Base-by-base conservation (phyloP, 2,888 invertebrate genomes). In the Melieria crassipennis region DNA sequence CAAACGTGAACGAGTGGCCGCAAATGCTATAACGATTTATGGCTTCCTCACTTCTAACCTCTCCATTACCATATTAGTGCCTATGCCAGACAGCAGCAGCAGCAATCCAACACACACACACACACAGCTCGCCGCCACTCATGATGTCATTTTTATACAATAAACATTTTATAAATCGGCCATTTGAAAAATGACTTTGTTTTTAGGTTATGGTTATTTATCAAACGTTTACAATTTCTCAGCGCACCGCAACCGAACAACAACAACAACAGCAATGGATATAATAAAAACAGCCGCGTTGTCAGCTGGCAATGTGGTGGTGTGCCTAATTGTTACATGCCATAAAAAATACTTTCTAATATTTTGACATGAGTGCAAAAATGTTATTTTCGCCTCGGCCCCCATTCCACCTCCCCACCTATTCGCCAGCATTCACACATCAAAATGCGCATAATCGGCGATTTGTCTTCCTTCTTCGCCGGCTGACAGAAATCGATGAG, bases 321-420 rank as follows among this genome's bases (percentile, higher is more conserved):
- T 42, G 58, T 13, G 58, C 48, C 67, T 71, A 71, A 71, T 71
- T 71, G 52, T 67, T 67, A 52, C 60, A 64, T 63, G 66, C 71
- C 71, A 67, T 47, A 66, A 56, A 62, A 72, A 62, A 67, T 65
- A 71, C 75, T 75, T 73, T 75, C 73, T 75, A 75, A 73, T 75
- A 72, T 73, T 74, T 74, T 72, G 74, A 74, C 74, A 63, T 47
- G 56, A 64, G 71, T 47, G 58, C 71, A 71, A 71, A 66, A 71
- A 50, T 64, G 57, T 69, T 62, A 62, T 64, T 45, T 55, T 58
- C 47, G 65, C 62, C 45, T n/a, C n/a, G n/a, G n/a, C n/a, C n/a
- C n/a, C n/a, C n/a, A n/a, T n/a, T 11, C 5, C 46, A 7, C 55
- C 13, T 5, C 7, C 11, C 1, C 10, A 42, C 0, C 0, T 5